Evolutionary conservation across 2,113 vertebrate species (phyloP), one percentile per base, ranked within the genome.

Genomic region (Rhabdomys dilectus): DNA sequence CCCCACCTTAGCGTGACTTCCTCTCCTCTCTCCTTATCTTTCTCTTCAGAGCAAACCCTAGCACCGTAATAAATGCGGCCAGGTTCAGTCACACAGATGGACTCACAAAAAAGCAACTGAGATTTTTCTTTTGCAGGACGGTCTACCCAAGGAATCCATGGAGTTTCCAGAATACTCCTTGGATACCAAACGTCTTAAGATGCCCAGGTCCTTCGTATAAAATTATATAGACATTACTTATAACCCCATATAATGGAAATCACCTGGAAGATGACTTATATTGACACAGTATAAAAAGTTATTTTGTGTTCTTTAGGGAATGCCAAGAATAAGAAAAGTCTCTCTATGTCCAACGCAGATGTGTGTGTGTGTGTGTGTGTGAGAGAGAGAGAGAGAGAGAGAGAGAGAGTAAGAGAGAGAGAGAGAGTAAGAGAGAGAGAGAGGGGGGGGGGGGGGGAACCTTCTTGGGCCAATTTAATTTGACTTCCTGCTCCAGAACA

Each of bases 11-110:
- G 77, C 26, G 12, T 80, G 86, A 5, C 7, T 73, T 90, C 17
- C 36, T 45, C 6, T 51, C 11, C 68, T 29, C 29, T 88, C 91
- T 70, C 78, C 34, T 86, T 51, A 88, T 78, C 16, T 16, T 36
- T 92, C 19, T 94, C 81, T 96, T 92, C 58, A 88, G 89, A 96
- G 86, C 88, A 88, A 86, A 62, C 22, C 42, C 21, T 31, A 76
- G 45, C 45, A 3, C 15, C 73, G 29, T 4, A 84, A 91, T 62
- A 92, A 92, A 88, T 85, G 12, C 80, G 56, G 86, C 19, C 3
- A 48, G 48, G 42, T 39, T 96, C 72, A 66, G 26, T 94, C 82
- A 72, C 72, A 34, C 21, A n/a, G 24, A 77, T 39, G 11, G 39
- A 73, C 72, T 4, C 88, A 17, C 15, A 29, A 64, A 72, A 76